These are phyloP conservation scores for Ramphastos sulfuratus DNA, from an alignment of 2,113 vertebrate genomes.

Conservation along the genomic window DNA sequence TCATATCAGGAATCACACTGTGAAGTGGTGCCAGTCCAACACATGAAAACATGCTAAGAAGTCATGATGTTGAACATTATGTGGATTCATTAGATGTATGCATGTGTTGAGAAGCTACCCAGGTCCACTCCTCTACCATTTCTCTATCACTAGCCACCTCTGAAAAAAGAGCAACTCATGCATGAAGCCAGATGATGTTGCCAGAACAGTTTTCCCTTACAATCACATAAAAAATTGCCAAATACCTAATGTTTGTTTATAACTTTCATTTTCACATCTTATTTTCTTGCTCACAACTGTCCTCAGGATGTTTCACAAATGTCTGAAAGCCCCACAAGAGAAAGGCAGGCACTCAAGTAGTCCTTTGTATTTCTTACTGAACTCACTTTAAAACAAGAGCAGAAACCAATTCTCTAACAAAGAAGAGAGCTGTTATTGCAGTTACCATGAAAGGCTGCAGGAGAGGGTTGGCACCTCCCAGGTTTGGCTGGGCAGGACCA, in stretches of 20 bases:
- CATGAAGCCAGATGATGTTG: neutral
- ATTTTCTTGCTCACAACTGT: neutral
- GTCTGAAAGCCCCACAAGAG: neutral
- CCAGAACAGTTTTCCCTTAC: neutral
- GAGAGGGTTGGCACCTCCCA: neutral
- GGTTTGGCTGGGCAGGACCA: neutral
- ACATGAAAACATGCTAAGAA: neutral
- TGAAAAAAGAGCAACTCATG: neutral
- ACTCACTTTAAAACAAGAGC: too few relatives aligned
- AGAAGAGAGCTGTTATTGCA: neutral
- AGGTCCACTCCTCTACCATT: neutral
- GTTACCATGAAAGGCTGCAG: neutral
- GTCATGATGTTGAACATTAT: neutral
- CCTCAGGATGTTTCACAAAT: neutral
- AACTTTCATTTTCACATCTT: neutral
- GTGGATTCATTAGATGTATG: fast-evolving
- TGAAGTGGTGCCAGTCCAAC: neutral
- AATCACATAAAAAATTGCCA: neutral
- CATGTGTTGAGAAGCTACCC: neutral
- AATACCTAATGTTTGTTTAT: neutral
- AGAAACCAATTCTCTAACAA: neutral
- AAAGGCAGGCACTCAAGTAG: too few relatives aligned
- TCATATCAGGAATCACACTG: neutral
- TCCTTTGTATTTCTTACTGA: too few relatives aligned
- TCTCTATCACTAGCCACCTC: neutral